Conservation (phyloP, 2,797 vertebrate genomes). For the Ibycter americanus region DNA sequence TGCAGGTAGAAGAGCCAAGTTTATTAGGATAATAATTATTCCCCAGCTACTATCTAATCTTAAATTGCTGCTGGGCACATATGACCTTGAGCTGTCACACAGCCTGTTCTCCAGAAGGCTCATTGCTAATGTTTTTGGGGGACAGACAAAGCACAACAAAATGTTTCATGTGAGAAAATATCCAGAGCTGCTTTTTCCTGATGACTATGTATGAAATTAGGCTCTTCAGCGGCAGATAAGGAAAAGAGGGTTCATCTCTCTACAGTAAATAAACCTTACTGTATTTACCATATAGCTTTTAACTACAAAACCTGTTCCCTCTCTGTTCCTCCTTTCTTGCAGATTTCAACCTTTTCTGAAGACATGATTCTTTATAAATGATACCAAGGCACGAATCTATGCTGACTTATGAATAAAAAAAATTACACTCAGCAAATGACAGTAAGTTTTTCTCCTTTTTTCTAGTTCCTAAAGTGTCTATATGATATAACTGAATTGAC, state of each 20-base stretch:
- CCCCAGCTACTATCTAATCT: conserved; percentile 10
- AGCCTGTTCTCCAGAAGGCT: background rate
- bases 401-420: background rate
- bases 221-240: background rate
- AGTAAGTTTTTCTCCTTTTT: background rate
- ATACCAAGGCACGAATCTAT: background rate
- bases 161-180: background rate
- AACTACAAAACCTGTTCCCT: background rate
- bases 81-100: conserved; percentile 6
- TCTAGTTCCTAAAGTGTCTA: background rate
- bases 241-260: background rate
- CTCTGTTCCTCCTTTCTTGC: background rate
- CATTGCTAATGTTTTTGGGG: background rate
- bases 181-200: background rate
- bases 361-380: background rate
- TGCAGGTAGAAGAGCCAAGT: conserved; percentile 38
- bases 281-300: background rate
- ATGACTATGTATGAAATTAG: background rate
- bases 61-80: background rate
- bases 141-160: background rate
- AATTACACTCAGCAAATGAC: background rate
- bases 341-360: background rate
- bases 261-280: background rate
- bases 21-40: conserved; percentile 48
- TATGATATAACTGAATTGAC: background rate